phyloP scores from a whole-genome alignment of 2,113 vertebrate species.

The Chlamydotis undulata region DNA sequence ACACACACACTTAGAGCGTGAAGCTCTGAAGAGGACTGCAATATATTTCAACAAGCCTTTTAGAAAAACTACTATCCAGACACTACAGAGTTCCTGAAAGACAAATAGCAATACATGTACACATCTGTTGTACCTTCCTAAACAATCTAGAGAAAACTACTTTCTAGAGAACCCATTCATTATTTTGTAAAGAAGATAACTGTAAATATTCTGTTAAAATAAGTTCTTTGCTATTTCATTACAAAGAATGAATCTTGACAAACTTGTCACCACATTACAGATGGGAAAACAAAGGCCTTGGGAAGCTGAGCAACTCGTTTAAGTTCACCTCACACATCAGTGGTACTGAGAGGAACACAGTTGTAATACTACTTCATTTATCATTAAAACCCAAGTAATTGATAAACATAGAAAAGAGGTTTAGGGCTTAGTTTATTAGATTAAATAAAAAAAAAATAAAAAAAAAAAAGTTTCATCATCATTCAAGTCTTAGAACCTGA shows the following conservation, averaged over 20 bases:
- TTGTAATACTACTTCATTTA: neutral
- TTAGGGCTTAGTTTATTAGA: neutral
- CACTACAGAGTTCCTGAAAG: neutral
- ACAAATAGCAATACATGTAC: accelerated
- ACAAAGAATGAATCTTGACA: neutral
- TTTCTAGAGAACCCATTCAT: neutral
- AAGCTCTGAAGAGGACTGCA: neutral
- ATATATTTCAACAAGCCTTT: neutral
- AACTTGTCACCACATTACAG: neutral
- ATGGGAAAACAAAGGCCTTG: neutral
- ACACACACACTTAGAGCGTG: neutral
- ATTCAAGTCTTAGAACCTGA: neutral
- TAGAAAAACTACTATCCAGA: neutral
- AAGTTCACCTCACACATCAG: neutral
- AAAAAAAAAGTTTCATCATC: neutral
- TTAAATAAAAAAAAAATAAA: neutral
- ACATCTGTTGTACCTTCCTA: neutral
- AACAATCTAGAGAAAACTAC: neutral
- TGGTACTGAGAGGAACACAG: neutral
- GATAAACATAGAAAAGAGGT: neutral
- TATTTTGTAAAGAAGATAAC: neutral
- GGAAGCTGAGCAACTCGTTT: neutral
- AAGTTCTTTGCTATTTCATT: neutral
- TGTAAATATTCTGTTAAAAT: neutral
- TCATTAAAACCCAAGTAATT: neutral